phyloP scores from a whole-genome alignment of 2,888 invertebrate genomes.

The Minunthozetes semirufus region DNA sequence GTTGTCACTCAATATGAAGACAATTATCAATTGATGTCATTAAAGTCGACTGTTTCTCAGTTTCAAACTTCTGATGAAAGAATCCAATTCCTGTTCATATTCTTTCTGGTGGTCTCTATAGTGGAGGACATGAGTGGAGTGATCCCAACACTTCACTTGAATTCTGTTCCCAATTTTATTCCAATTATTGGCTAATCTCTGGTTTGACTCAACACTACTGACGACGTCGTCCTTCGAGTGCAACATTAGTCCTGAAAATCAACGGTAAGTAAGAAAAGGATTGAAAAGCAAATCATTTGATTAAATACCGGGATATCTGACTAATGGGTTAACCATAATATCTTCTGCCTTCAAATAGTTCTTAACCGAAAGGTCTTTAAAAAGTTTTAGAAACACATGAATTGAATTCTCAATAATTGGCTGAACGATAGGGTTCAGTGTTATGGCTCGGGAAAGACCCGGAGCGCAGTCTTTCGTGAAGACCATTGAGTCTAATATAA shows the following conservation, averaged over 20 bases:
- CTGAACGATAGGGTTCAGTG: slow-evolving; percentile 47
- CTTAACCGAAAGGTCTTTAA: background rate
- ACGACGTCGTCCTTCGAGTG: too few species aligned
- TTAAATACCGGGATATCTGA: background rate
- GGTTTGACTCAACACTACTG: too few species aligned
- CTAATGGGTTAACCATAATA: background rate
- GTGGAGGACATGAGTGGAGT: slow-evolving; percentile 20
- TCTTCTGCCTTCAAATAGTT: background rate
- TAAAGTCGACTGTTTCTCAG: too few species aligned
- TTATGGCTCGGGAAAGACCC: slow-evolving; percentile 54
- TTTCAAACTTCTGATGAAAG: too few species aligned
- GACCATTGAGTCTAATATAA: slow-evolving; percentile 79
- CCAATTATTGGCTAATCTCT: too few species aligned
- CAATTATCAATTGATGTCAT: too few species aligned
- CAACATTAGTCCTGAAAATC: too few species aligned
- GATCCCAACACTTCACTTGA: slow-evolving; percentile 14
- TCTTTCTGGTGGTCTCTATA: slow-evolving; percentile 13
- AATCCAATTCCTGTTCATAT: slow-evolving; percentile 18
- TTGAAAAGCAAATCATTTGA: too few species aligned
- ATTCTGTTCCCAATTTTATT: too few species aligned
- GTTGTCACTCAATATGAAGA: too few species aligned
- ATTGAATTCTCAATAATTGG: slow-evolving; percentile 27
- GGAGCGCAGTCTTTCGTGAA: slow-evolving; percentile 54
- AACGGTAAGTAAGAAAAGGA: too few species aligned
- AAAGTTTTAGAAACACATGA: background rate